These are phyloP conservation scores for Parotocinclus haroldoi DNA, from an alignment of 2,797 vertebrate genomes.

Conservation along the genomic window DNA sequence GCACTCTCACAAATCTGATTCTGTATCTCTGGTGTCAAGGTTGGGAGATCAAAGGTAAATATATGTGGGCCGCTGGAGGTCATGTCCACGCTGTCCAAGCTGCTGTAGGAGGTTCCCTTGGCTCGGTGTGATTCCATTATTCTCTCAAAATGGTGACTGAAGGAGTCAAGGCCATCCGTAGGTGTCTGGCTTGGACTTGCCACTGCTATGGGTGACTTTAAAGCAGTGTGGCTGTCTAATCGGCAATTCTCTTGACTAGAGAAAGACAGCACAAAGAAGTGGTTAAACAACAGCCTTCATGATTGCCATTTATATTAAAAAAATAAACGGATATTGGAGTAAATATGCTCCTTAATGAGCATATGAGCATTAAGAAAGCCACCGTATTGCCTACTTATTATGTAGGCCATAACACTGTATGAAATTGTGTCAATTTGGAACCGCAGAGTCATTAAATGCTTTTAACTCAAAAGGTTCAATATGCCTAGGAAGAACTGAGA, in stretches of 20 bases:
- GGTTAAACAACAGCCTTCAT: not conserved
- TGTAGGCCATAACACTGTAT: too few species aligned
- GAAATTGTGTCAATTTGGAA: too few species aligned
- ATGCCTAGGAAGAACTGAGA: too few species aligned
- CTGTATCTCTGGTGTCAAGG: conserved; percentile 72
- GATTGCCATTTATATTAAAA: too few species aligned
- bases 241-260: conserved; percentile 33
- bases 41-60: conserved; percentile 80
- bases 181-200: conserved; percentile 72
- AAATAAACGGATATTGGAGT: too few species aligned
- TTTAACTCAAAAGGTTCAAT: too few species aligned
- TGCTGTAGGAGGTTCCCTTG: conserved; percentile 86
- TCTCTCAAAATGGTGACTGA: conserved; percentile 84
- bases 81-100: conserved; percentile 80
- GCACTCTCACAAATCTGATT: conserved; percentile 70
- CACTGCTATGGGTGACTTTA: conserved; percentile 76
- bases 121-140: conserved; percentile 86
- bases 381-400: too few species aligned
- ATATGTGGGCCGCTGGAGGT: conserved; percentile 75
- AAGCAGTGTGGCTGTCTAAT: conserved; percentile 45
- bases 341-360: too few species aligned
- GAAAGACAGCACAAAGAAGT: not conserved
- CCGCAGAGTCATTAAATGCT: too few species aligned
- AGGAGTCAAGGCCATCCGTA: conserved; percentile 79
- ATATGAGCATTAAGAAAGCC: too few species aligned